Percentiles rank a stretch among this genome's conserved stretches.
These are phyloP conservation scores for Mastomys coucha DNA, from an alignment of 2,113 vertebrate species.

Conservation along the genomic window DNA sequence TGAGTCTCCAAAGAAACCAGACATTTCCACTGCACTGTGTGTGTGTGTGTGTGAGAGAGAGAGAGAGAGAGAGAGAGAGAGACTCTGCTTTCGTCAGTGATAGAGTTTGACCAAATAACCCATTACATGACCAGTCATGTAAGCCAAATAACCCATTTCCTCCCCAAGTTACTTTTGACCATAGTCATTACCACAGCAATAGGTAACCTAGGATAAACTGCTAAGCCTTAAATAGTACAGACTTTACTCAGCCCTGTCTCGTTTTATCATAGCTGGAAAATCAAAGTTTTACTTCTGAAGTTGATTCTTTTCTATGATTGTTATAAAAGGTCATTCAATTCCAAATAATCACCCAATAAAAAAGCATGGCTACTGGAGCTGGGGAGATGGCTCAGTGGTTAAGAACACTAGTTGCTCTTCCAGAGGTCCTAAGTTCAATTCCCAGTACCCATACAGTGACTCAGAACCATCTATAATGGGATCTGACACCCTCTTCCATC, in stretches of 20 bases:
- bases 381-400: background rate
- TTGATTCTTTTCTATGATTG: background rate
- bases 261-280: slow-evolving; percentile 36
- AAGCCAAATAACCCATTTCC: background rate
- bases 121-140: no score
- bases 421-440: background rate
- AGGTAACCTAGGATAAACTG: background rate
- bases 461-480: no score
- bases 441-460: no score
- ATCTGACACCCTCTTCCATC: no score
- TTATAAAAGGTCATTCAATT: slow-evolving; percentile 28
- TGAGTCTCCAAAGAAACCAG: no score
- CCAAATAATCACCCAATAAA: slow-evolving; percentile 28
- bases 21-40: background rate
- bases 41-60: background rate
- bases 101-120: background rate
- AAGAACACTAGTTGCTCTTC: background rate
- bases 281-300: slow-evolving; percentile 22
- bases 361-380: background rate
- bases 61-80: no score
- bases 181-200: background rate
- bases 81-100: background rate
- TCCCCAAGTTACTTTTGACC: background rate
- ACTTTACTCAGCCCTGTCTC: background rate
- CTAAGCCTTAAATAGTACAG: slow-evolving; percentile 26